A percentile compares a stretch with the other conserved stretches of the same genome.
Conservation (phyloP, 2,113 vertebrate genomes). For the Ophthalmolycus amberensis region DNA sequence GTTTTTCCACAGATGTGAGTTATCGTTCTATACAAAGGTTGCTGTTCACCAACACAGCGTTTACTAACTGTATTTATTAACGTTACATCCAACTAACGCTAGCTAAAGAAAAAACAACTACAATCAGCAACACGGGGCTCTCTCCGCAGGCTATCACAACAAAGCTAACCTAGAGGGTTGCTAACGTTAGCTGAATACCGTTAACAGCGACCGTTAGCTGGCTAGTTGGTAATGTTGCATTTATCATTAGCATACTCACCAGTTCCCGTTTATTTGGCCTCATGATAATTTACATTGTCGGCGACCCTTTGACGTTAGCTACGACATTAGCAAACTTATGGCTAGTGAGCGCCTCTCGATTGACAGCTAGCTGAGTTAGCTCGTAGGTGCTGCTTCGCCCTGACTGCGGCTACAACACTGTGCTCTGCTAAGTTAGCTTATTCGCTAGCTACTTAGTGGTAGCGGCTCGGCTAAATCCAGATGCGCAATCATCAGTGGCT, state of each 20-base stretch:
- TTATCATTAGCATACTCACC: constrained; percentile 54
- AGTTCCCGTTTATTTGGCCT: constrained; percentile 72
- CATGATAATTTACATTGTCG: constrained; percentile 75
- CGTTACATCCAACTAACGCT: background rate
- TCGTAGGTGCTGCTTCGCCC: background rate
- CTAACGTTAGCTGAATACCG: constrained; percentile 17
- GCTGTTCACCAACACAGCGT: rapidly evolving
- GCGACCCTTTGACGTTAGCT: background rate
- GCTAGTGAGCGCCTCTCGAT: background rate
- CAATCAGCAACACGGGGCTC: background rate
- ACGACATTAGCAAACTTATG: constrained; percentile 6
- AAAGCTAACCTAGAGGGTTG: constrained; percentile 49
- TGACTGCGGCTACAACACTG: background rate
- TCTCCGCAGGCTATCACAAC: constrained; percentile 64
- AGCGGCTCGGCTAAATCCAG: constrained; percentile 64
- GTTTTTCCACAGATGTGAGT: background rate
- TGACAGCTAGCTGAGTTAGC: constrained; percentile 38
- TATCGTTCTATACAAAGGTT: background rate
- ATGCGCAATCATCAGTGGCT: constrained; percentile 65
- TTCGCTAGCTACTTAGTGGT: constrained; percentile 33
- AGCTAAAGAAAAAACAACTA: background rate
- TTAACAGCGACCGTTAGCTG: constrained; percentile 29
- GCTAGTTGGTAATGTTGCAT: background rate
- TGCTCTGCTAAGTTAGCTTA: constrained; percentile 38
- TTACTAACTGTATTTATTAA: rapidly evolving